These are phyloP conservation scores for Sinhomidia bicolor DNA, from an alignment of 2,888 invertebrate species.

Conservation along the genomic window DNA sequence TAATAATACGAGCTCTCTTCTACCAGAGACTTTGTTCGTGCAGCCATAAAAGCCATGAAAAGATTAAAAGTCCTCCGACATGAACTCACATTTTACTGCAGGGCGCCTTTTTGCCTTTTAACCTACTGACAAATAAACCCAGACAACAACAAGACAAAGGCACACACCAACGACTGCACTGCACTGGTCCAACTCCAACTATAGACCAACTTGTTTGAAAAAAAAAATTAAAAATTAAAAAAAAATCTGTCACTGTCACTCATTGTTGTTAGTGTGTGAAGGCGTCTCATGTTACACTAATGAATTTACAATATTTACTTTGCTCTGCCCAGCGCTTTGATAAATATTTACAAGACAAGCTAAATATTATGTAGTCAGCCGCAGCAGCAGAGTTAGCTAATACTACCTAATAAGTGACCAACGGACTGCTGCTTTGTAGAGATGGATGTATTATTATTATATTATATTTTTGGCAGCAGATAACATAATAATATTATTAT, in stretches of 20 bases:
- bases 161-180: neutral
- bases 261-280: slow-evolving; percentile 31
- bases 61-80: slow-evolving; percentile 14
- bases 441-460: neutral
- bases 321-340: slow-evolving; percentile 1
- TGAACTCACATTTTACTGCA: too few species aligned
- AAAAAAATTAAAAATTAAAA: neutral
- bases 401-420: neutral
- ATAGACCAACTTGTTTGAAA: neutral
- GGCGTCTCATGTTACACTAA: slow-evolving; percentile 49
- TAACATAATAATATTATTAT: neutral
- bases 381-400: neutral
- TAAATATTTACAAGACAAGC: slow-evolving; percentile 24
- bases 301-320: slow-evolving; percentile 18
- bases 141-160: neutral
- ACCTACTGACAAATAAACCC: neutral
- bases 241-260: slow-evolving; percentile 34
- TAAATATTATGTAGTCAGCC: neutral
- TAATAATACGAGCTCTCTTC: neutral
- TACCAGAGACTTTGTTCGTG: neutral
- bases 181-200: neutral
- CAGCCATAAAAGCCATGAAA: slow-evolving; percentile 21
- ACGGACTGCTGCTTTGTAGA: too few species aligned
- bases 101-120: too few species aligned
- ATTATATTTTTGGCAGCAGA: neutral